These are phyloP conservation scores for Microplitis mediator DNA, from an alignment of 1,140 invertebrate species.

Conservation along the genomic window DNA sequence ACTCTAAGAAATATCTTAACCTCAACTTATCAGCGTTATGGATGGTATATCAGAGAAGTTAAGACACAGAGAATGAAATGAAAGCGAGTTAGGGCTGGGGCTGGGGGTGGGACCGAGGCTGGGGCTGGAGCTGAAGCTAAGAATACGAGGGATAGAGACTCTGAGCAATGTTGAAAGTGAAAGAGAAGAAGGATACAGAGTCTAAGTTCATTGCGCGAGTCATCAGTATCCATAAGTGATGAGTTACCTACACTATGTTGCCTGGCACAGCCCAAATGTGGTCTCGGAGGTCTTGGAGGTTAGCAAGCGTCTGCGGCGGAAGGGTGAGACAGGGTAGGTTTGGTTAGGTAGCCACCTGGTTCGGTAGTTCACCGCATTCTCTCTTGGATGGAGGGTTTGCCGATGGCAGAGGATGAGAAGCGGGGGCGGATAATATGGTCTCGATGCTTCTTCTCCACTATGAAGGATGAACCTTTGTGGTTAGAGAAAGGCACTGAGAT, in stretches of 20 bases:
- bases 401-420: background rate
- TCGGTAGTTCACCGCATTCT: conserved; percentile 52
- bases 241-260: conserved; percentile 53
- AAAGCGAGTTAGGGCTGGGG: background rate
- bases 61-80: background rate
- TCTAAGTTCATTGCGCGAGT: conserved; percentile 62
- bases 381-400: conserved; percentile 17
- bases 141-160: background rate
- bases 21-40: no score
- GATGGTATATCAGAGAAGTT: background rate
- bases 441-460: background rate
- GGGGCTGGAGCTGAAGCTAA: background rate
- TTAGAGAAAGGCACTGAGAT: background rate
- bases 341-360: conserved; percentile 53
- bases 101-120: no score
- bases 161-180: conserved; percentile 1
- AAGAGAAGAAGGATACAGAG: conserved; percentile 33
- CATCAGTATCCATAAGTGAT: conserved; percentile 65
- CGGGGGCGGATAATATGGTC: background rate
- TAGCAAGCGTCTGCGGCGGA: conserved; percentile 24
- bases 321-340: conserved; percentile 29
- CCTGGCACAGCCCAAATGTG: conserved; percentile 16
- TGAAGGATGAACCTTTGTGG: background rate
- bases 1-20: no score
- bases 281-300: conserved; percentile 19